These are phyloP conservation scores for Trinectes maculatus DNA, from an alignment of 2,113 vertebrate genomes.

Conservation along the genomic window DNA sequence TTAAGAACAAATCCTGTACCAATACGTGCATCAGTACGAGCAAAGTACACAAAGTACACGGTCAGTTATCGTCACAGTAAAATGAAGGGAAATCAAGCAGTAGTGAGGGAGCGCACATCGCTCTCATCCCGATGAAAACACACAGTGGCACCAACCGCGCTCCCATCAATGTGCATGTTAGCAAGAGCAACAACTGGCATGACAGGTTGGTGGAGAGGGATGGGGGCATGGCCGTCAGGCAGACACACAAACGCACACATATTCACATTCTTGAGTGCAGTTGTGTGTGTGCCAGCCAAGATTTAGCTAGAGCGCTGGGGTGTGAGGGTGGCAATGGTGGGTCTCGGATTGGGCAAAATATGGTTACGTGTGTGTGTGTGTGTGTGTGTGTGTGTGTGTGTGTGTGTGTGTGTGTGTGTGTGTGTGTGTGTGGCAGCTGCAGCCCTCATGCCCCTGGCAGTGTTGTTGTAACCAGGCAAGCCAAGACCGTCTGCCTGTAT, in stretches of 20 bases:
- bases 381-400: conserved; percentile 59
- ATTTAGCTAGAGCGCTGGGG: conserved; percentile 55
- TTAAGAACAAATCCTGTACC: not conserved
- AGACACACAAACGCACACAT: conserved; percentile 31
- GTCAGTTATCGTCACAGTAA: too few species aligned
- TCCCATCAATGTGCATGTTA: conserved; percentile 55
- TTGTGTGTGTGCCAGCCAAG: conserved; percentile 66
- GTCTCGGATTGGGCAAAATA: conserved; percentile 61
- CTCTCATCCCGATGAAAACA: conserved; percentile 42
- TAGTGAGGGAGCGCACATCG: not conserved
- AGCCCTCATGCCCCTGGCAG: conserved; percentile 74
- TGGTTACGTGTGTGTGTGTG: conserved; percentile 53
- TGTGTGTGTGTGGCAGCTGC: conserved; percentile 74
- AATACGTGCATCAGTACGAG: too few species aligned
- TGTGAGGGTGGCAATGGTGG: conserved; percentile 67
- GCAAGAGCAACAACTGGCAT: conserved; percentile 74
- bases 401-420: conserved; percentile 53
- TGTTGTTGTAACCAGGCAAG: conserved; percentile 78
- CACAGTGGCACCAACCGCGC: conserved; percentile 45
- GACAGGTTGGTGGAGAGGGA: conserved; percentile 71
- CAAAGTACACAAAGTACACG: too few species aligned
- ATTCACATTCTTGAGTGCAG: conserved; percentile 49
- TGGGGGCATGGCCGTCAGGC: conserved; percentile 63
- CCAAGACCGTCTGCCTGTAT: conserved; percentile 76
- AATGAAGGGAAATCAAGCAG: not conserved